Conservation (phyloP, 2,113 vertebrate genomes). For the Mesocricetus auratus region DNA sequence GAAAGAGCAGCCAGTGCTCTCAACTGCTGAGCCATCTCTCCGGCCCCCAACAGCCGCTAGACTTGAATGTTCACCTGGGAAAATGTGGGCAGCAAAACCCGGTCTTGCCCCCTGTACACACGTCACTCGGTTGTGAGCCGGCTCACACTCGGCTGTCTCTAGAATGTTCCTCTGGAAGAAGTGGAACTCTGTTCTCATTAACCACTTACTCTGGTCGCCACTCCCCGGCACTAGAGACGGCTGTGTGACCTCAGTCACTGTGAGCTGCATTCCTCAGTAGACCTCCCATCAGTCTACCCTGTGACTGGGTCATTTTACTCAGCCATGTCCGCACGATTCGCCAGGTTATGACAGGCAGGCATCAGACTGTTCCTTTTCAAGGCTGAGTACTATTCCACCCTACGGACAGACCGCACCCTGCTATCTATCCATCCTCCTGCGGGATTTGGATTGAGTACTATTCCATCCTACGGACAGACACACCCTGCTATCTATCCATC, state of each 20-base stretch:
- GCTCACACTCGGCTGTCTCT: fast-evolving
- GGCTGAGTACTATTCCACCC: not conserved
- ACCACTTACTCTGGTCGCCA: too few species aligned
- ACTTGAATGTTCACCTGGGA: not conserved
- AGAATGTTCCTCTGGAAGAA: not conserved
- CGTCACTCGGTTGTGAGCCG: too few species aligned
- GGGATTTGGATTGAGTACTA: not conserved
- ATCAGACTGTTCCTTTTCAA: not conserved
- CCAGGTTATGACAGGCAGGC: fast-evolving
- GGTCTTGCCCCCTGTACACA: not conserved
- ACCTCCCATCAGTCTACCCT: not conserved
- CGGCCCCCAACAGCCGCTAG: not conserved
- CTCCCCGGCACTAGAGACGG: not conserved
- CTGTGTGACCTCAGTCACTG: not conserved
- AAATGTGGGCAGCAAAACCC: not conserved
- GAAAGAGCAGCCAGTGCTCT: too few species aligned
- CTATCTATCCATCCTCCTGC: not conserved
- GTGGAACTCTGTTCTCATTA: not conserved
- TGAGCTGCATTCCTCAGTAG: fast-evolving
- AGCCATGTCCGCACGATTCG: not conserved
- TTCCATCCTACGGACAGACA: fast-evolving
- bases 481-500: not conserved
- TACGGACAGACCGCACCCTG: fast-evolving
- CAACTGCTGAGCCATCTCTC: not conserved
- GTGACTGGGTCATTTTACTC: not conserved